These are phyloP conservation scores for Dorcus parallelipipedus DNA, from an alignment of 2,888 invertebrate species.

Conservation along the genomic window DNA sequence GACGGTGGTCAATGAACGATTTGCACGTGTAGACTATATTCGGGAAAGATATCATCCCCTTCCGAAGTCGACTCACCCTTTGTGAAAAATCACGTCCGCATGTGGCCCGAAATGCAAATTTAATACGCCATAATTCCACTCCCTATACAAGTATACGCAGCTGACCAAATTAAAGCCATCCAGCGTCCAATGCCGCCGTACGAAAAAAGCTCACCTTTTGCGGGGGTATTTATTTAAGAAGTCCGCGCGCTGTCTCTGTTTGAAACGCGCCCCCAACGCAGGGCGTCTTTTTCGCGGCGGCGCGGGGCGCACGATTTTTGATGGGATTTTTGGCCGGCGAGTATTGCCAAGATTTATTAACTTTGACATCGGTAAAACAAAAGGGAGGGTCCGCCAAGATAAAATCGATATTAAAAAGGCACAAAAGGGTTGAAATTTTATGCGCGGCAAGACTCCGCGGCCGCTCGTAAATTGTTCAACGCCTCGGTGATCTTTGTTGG, in stretches of 20 bases:
- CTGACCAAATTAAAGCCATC: background rate
- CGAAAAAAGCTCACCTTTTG: background rate
- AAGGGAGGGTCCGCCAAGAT: slow-evolving; percentile 3
- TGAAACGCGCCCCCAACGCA: background rate
- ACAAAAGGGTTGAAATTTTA: slow-evolving; percentile 3
- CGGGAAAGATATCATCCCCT: background rate
- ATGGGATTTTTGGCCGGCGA: slow-evolving; percentile 1
- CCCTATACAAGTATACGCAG: slow-evolving; percentile 15
- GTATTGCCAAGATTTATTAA: slow-evolving; percentile 12
- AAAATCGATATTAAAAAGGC: slow-evolving; percentile 3
- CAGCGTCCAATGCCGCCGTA: background rate
- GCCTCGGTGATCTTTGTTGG: background rate
- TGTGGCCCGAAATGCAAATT: slow-evolving; percentile 28
- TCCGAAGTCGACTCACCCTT: slow-evolving; percentile 22
- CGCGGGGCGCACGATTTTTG: background rate
- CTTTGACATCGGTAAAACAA: slow-evolving; percentile 13
- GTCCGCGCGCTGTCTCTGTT: background rate
- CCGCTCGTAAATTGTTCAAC: background rate
- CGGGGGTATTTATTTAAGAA: background rate
- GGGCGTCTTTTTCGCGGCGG: background rate
- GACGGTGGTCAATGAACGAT: no score
- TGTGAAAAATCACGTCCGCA: slow-evolving; percentile 27
- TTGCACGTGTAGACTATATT: no score
- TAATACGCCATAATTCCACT: slow-evolving; percentile 25
- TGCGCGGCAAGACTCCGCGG: background rate